Conservation (phyloP, 1,140 invertebrate species). For the Platyscapa corneri region DNA sequence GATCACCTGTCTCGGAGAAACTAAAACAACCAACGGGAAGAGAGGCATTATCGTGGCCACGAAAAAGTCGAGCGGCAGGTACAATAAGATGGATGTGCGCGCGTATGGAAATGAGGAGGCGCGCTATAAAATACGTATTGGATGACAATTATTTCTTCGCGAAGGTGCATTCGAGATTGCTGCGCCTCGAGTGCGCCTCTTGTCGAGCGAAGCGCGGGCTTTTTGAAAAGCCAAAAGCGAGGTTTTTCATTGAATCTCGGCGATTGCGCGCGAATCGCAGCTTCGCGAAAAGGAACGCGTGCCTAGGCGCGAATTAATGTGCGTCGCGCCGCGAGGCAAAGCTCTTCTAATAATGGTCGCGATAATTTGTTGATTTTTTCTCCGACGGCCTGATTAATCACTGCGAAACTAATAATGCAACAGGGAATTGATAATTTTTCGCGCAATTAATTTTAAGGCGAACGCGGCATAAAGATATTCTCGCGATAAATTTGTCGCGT, state of each 20-base stretch:
- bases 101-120: not conserved
- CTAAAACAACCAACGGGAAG: not conserved
- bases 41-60: not conserved
- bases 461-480: not conserved
- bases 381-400: no score
- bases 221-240: no score
- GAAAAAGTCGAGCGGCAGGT: not conserved
- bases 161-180: not conserved
- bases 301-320: no score
- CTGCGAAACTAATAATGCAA: no score
- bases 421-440: not conserved
- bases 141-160: not conserved
- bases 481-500: not conserved
- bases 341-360: no score
- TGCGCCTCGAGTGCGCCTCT: no score
- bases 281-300: no score
- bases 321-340: no score
- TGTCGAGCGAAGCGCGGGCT: no score
- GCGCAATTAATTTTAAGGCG: not conserved
- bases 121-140: not conserved
- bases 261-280: no score
- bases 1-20: conserved; percentile 16
- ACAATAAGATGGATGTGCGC: not conserved
- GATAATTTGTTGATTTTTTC: no score
- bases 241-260: no score